These are phyloP conservation scores for Steatocranus sp. DNA, from an alignment of 2,797 vertebrate species.

Conservation along the genomic window DNA sequence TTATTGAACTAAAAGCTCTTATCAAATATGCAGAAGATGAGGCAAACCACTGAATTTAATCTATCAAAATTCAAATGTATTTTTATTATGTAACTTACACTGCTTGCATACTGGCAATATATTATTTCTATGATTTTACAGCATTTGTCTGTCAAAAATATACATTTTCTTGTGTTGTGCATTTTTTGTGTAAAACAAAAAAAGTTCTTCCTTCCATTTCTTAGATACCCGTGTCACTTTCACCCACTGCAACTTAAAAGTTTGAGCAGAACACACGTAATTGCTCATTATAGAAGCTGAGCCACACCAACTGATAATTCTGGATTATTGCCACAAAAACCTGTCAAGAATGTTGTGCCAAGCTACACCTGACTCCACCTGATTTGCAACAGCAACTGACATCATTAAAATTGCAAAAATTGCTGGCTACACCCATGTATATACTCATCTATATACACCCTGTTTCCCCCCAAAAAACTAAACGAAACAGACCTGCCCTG, in stretches of 20 bases:
- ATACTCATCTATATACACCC: neutral
- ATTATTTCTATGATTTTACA: neutral
- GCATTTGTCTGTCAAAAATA: neutral
- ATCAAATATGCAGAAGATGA: neutral
- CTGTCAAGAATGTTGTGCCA: neutral
- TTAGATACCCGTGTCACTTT: fast-evolving
- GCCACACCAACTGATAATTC: neutral
- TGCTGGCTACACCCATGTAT: neutral
- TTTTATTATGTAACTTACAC: neutral
- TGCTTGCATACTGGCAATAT: neutral
- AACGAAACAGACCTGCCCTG: neutral
- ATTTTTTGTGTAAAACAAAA: neutral
- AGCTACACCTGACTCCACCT: neutral
- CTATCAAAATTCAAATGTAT: neutral
- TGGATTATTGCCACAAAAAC: neutral
- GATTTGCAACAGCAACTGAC: neutral
- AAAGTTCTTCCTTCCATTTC: neutral
- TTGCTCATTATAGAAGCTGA: neutral
- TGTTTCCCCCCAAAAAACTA: neutral
- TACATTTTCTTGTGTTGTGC: neutral
- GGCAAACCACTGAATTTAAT: fast-evolving
- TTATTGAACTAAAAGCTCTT: neutral
- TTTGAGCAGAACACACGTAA: neutral
- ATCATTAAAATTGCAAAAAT: neutral
- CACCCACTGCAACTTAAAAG: neutral